phyloP scores from a whole-genome alignment of 2,113 vertebrate genomes.

The Otolemur garnettii region DNA sequence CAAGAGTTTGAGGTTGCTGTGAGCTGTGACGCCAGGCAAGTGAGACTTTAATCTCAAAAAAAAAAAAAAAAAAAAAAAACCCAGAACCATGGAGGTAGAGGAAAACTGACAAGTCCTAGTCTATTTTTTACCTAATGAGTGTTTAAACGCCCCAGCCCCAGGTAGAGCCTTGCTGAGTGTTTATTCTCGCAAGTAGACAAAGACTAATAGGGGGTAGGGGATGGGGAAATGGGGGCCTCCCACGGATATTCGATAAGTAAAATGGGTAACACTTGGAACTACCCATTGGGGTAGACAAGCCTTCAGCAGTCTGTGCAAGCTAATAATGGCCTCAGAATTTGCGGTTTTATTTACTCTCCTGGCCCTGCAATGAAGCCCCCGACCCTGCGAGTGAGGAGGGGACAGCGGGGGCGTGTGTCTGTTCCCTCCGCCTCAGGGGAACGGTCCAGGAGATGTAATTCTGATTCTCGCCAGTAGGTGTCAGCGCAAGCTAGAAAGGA shows the following conservation, averaged over 20 bases:
- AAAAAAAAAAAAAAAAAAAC: too few relatives aligned
- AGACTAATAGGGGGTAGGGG: too few relatives aligned
- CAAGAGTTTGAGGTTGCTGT: too few relatives aligned
- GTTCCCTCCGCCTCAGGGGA: not conserved
- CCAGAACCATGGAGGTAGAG: too few relatives aligned
- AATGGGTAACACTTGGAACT: not conserved
- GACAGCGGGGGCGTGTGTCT: accelerated
- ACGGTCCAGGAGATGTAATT: slow-evolving; percentile 62
- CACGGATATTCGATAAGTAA: not conserved
- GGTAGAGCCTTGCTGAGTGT: too few relatives aligned
- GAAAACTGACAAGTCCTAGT: too few relatives aligned
- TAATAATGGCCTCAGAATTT: not conserved
- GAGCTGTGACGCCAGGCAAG: too few relatives aligned
- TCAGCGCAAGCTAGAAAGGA: slow-evolving; percentile 68
- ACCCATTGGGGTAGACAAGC: not conserved
- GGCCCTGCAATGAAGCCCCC: not conserved
- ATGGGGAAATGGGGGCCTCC: not conserved
- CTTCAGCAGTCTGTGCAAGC: not conserved
- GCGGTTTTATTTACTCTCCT: not conserved
- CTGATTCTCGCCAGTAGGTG: slow-evolving; percentile 82
- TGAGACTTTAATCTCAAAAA: too few relatives aligned
- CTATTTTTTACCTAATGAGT: too few relatives aligned
- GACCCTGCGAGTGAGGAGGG: accelerated
- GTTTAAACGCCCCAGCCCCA: too few relatives aligned
- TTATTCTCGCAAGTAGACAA: too few relatives aligned